Evolutionary conservation across 92 coral and sea anemone genomes (phyloP).

Genomic region (Diadumene lineata): DNA sequence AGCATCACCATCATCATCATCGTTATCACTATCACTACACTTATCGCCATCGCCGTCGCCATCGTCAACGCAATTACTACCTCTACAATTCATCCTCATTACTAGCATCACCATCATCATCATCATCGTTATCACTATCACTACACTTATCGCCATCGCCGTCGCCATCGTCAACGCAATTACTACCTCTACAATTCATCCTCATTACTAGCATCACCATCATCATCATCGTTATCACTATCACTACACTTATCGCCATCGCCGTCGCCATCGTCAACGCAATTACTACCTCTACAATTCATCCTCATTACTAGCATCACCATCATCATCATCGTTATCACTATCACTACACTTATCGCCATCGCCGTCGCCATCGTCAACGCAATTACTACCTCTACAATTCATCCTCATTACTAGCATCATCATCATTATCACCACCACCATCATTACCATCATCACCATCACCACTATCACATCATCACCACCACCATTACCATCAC

Average conservation of each 20-base stretch:
- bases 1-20: slow-evolving; percentile 35
- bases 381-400: background rate
- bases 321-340: slow-evolving; percentile 66
- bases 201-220: slow-evolving; percentile 84
- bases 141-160: background rate
- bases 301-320: slow-evolving; percentile 84
- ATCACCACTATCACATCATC: background rate
- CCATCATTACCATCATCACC: background rate
- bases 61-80: slow-evolving; percentile 68
- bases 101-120: slow-evolving; percentile 21
- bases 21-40: background rate
- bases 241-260: background rate
- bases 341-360: slow-evolving; percentile 7
- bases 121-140: background rate
- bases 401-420: background rate
- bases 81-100: slow-evolving; percentile 45
- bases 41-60: slow-evolving; percentile 5
- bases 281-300: slow-evolving; percentile 13
- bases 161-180: background rate
- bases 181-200: slow-evolving; percentile 41
- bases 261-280: background rate
- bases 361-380: background rate
- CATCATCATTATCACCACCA: background rate
- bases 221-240: background rate
- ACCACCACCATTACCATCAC: background rate